Conservation (phyloP, 2,888 invertebrate genomes). For the Empis livida region DNA sequence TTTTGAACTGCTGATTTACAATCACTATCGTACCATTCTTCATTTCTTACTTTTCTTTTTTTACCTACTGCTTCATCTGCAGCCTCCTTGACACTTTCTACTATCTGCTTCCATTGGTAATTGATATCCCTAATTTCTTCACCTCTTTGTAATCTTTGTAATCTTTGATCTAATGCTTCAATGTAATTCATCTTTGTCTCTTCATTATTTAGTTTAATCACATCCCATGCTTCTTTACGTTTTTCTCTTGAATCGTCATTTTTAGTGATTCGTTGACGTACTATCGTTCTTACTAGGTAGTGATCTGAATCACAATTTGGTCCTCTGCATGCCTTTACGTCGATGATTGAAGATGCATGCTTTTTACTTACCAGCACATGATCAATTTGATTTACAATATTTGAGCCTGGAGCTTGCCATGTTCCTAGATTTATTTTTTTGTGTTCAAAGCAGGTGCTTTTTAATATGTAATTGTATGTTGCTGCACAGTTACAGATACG, state of each 20-base stretch:
- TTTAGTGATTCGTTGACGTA: too few relatives aligned
- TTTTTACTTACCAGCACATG: not conserved
- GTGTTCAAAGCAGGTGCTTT: not conserved
- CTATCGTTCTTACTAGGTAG: not conserved
- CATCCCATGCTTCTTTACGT: not conserved
- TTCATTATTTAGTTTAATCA: not conserved
- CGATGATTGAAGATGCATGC: not conserved
- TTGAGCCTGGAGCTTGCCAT: not conserved
- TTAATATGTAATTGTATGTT: not conserved
- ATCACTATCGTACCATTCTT: not conserved
- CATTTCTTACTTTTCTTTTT: not conserved
- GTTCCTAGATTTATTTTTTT: not conserved
- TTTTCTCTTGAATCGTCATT: too few relatives aligned
- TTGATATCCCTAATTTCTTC: not conserved
- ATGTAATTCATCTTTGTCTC: not conserved
- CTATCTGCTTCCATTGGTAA: not conserved
- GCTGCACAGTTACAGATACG: not conserved
- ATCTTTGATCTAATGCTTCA: not conserved
- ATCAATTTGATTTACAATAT: not conserved
- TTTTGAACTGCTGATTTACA: not conserved
- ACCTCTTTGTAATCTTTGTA: not conserved
- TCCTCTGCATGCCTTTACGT: not conserved
- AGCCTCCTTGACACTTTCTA: not conserved
- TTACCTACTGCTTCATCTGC: not conserved
- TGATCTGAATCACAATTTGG: not conserved